These are phyloP conservation scores for Sandelia bainsii DNA, from an alignment of 2,797 vertebrate species.

Conservation along the genomic window DNA sequence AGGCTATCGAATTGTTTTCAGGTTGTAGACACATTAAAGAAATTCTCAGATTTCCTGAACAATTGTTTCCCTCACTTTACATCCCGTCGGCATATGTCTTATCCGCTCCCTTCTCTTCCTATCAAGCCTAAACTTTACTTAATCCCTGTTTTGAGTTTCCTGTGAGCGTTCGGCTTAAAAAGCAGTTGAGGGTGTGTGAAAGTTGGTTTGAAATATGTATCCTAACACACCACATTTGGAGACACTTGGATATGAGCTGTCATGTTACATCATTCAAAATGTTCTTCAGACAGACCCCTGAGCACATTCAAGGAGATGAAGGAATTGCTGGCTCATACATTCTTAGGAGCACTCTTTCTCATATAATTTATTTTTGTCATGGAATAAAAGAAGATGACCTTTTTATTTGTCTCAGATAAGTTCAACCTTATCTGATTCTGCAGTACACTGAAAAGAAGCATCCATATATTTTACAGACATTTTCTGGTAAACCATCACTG, in stretches of 20 bases:
- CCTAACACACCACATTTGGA: constrained; percentile 36
- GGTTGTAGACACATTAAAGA: constrained; percentile 1
- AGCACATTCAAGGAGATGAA: constrained; percentile 55
- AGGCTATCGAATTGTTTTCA: neutral
- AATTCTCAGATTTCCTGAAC: constrained; percentile 3
- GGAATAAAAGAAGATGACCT: constrained; percentile 35
- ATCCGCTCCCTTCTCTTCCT: constrained; percentile 19
- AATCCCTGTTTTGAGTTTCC: constrained; percentile 53
- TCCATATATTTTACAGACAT: neutral
- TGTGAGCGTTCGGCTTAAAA: constrained; percentile 35
- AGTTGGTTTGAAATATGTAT: constrained; percentile 66
- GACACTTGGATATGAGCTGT: constrained; percentile 65
- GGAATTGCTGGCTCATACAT: constrained; percentile 42
- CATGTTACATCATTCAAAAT: constrained; percentile 61
- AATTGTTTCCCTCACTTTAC: constrained; percentile 24
- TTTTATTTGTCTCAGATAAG: constrained; percentile 16
- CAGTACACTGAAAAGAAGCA: constrained; percentile 5
- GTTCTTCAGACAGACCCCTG: constrained; percentile 53
- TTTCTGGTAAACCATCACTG: neutral
- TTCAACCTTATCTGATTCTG: constrained; percentile 11
- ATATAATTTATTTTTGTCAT: constrained; percentile 36
- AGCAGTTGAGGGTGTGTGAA: constrained; percentile 44
- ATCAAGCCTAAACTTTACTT: constrained; percentile 47
- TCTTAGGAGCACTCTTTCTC: constrained; percentile 47
- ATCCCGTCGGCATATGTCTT: constrained; percentile 19